Conservation (phyloP, 2,888 invertebrate species). For the Villa cingulata region DNA sequence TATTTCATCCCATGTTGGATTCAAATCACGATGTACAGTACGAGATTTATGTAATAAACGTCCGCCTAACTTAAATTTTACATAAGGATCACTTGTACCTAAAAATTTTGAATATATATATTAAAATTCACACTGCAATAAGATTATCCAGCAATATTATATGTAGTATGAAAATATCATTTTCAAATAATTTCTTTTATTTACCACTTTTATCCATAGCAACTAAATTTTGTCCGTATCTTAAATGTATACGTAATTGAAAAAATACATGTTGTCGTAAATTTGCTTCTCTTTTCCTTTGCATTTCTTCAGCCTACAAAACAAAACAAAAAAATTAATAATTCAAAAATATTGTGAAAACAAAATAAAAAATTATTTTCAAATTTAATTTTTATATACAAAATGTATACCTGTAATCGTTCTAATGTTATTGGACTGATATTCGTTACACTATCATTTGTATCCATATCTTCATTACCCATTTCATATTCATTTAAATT, state of each 20-base stretch:
- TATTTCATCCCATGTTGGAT: constrained; percentile 96
- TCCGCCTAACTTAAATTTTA: constrained; percentile 84
- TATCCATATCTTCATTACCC: constrained; percentile 15
- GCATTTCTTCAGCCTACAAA: constrained; percentile 51
- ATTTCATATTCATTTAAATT: too few species aligned
- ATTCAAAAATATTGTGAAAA: too few species aligned
- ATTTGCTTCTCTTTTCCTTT: constrained; percentile 54
- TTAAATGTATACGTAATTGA: constrained; percentile 77
- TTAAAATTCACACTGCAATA: too few species aligned
- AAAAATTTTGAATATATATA: too few species aligned
- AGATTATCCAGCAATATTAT: too few species aligned
- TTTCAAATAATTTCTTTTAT: too few species aligned
- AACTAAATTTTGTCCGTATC: constrained; percentile 75
- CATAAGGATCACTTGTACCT: constrained; percentile 96
- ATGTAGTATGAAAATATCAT: too few species aligned
- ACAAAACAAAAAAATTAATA: too few species aligned
- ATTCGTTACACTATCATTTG: constrained; percentile 17
- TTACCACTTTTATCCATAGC: constrained; percentile 93
- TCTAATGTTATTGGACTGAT: constrained; percentile 10
- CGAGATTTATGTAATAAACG: constrained; percentile 84
- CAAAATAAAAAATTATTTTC: too few species aligned
- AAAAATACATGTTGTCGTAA: constrained; percentile 81
- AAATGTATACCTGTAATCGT: constrained; percentile 7
- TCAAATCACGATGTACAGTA: constrained; percentile 85
- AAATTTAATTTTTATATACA: too few species aligned